Conservation (phyloP, 2,113 vertebrate genomes). For the Chaetodon auriga region DNA sequence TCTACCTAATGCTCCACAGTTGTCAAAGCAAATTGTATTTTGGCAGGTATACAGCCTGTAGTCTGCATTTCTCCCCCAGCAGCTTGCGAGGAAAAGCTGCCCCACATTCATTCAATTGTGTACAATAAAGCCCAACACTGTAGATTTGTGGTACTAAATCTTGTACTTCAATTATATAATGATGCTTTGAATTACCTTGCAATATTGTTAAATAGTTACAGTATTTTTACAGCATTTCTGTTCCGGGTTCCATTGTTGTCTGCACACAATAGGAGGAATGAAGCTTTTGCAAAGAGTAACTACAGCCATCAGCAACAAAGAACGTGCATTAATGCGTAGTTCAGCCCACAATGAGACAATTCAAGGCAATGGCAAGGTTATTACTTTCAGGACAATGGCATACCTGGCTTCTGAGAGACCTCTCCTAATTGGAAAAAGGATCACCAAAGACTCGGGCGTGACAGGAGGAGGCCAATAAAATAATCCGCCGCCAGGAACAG, state of each 20-base stretch:
- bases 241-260: conserved; percentile 30
- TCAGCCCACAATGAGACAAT: background rate
- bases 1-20: conserved; percentile 44
- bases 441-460: conserved; percentile 56
- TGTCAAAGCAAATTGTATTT: conserved; percentile 41
- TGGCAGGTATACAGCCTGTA: background rate
- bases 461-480: conserved; percentile 79
- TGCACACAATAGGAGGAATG: conserved; percentile 17
- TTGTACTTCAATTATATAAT: background rate
- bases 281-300: conserved; percentile 1
- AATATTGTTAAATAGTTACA: background rate
- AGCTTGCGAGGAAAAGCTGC: background rate
- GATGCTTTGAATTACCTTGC: background rate
- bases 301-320: conserved; percentile 50
- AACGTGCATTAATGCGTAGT: background rate
- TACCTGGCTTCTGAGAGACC: conserved; percentile 65
- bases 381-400: conserved; percentile 8
- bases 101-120: background rate
- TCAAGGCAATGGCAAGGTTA: background rate
- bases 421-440: conserved; percentile 56
- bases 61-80: background rate
- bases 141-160: background rate
- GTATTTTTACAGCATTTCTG: background rate
- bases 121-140: background rate
- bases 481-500: conserved; percentile 77